Conservation (phyloP, 2,797 vertebrate genomes). For the Poecilia picta region DNA sequence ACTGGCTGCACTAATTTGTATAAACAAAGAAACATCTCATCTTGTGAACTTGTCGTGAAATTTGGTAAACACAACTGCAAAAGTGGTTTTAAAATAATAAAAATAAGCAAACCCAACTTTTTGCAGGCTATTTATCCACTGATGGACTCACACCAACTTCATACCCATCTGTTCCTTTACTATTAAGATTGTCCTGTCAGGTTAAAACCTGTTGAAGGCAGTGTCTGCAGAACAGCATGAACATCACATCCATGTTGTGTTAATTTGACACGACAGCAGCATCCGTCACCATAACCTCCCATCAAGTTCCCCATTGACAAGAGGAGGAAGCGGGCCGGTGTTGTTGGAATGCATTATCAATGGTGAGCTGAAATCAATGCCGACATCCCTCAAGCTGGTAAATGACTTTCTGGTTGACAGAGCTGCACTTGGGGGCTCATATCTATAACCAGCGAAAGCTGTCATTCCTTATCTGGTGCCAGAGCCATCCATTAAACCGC, state of each 20-base stretch:
- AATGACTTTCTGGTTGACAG: constrained; percentile 44
- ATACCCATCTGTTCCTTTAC: neutral
- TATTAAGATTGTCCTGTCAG: neutral
- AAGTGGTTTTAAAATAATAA: neutral
- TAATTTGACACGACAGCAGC: constrained; percentile 60
- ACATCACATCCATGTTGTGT: constrained; percentile 19
- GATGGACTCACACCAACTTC: neutral
- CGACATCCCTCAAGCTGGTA: constrained; percentile 33
- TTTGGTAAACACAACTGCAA: neutral
- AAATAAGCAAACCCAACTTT: neutral
- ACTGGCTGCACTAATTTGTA: neutral
- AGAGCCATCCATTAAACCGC: constrained; percentile 37
- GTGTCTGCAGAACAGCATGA: constrained; percentile 4
- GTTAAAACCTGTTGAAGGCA: constrained; percentile 14
- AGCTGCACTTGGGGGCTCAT: constrained; percentile 41
- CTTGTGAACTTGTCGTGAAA: neutral
- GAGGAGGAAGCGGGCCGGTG: constrained; percentile 37
- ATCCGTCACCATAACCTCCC: constrained; percentile 57
- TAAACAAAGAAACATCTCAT: neutral
- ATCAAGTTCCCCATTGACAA: constrained; percentile 53
- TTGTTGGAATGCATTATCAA: constrained; percentile 29
- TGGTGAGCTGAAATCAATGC: constrained; percentile 45
- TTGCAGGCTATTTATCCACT: neutral
- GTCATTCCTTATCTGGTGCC: constrained; percentile 34
- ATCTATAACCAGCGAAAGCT: constrained; percentile 24